phyloP scores from a whole-genome alignment of 2,113 vertebrate genomes.

The human (Homo sapiens) region DNA sequence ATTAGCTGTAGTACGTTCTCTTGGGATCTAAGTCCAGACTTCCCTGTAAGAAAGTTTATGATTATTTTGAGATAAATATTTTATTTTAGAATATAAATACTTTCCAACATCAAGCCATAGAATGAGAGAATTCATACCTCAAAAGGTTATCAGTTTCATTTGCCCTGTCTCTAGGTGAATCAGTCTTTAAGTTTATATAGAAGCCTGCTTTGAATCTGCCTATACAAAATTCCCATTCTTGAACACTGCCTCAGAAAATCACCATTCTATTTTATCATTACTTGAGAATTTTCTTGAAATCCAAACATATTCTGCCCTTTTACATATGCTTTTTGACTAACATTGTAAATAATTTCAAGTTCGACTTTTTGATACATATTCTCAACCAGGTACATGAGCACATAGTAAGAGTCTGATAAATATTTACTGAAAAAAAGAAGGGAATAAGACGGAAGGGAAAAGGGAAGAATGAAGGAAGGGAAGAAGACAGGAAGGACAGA shows the following conservation, averaged over 20 bases:
- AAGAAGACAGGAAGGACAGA: neutral
- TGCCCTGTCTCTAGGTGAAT: neutral
- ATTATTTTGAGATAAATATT: constrained; percentile 21
- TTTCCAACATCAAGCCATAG: neutral
- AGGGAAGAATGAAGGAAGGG: neutral
- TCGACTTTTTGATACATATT: neutral
- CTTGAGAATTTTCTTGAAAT: constrained; percentile 11
- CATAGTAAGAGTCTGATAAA: neutral
- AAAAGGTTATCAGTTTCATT: neutral
- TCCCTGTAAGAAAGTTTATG: neutral
- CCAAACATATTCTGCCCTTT: neutral
- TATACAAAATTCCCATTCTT: neutral
- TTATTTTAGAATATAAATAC: constrained; percentile 35
- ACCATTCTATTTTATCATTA: constrained; percentile 22
- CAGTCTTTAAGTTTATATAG: neutral
- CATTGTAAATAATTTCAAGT: neutral
- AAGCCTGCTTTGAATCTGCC: neutral
- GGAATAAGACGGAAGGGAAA: neutral
- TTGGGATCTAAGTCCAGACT: neutral
- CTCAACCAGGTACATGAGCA: neutral
- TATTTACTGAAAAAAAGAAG: neutral
- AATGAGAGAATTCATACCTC: constrained; percentile 8
- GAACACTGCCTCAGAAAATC: neutral
- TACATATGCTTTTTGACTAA: neutral
- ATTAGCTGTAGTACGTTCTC: neutral